Evolutionary conservation across 1,140 invertebrate species (phyloP).

Genomic region (Sycophila sp.): DNA sequence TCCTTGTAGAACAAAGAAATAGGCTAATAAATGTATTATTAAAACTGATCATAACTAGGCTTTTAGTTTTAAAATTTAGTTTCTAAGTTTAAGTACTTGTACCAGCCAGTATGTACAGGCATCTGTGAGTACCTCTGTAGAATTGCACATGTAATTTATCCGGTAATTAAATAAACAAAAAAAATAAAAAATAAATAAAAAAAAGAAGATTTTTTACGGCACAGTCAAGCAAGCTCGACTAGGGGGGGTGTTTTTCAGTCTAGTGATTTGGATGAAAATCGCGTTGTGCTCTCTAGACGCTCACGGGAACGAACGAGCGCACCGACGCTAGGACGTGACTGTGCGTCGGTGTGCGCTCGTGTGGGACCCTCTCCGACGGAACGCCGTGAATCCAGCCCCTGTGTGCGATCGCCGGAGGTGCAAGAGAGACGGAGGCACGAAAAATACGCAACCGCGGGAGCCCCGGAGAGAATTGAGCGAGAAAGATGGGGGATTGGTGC

Average conservation of each 20-base stretch:
- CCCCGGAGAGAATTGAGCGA: not conserved
- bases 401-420: not conserved
- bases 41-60: too few relatives aligned
- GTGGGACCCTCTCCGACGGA: not conserved
- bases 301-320: not conserved
- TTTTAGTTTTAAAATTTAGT: too few relatives aligned
- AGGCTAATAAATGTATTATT: too few relatives aligned
- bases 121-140: too few relatives aligned
- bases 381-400: not conserved
- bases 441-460: conserved; percentile 6
- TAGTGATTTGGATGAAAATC: conserved; percentile 35
- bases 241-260: conserved; percentile 22
- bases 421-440: conserved; percentile 14
- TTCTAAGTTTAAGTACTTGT: too few relatives aligned
- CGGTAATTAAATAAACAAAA: too few relatives aligned
- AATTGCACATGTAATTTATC: too few relatives aligned
- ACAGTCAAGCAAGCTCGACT: too few relatives aligned
- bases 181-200: too few relatives aligned
- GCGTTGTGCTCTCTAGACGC: conserved; percentile 15
- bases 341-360: not conserved
- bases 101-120: too few relatives aligned
- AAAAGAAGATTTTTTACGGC: not conserved
- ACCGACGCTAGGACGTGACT: not conserved
- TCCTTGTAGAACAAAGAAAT: too few relatives aligned
- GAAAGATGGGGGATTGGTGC: conserved; percentile 9